A percentile compares a stretch with the other conserved stretches of the same genome.
These are phyloP conservation scores for Grapholita molesta DNA, from an alignment of 1,140 invertebrate species.

Conservation along the genomic window DNA sequence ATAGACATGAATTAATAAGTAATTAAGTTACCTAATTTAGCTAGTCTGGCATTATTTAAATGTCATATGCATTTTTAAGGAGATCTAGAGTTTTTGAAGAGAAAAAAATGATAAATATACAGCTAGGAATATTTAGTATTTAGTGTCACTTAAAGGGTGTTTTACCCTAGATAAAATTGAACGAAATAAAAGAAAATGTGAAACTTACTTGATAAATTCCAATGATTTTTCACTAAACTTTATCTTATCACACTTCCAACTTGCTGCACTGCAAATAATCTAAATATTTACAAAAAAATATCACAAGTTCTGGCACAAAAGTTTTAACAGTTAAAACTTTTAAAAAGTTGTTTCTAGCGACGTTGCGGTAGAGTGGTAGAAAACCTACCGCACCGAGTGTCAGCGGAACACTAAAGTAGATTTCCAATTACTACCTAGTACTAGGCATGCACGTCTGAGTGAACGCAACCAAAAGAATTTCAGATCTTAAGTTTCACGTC, in stretches of 20 bases:
- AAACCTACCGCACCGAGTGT: constrained; percentile 58
- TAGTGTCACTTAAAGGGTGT: not conserved
- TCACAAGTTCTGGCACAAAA: constrained; percentile 5
- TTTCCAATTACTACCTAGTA: not conserved
- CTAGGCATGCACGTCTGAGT: not conserved
- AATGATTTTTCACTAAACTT: not conserved
- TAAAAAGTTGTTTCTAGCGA: not conserved
- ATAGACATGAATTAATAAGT: no score
- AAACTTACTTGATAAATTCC: constrained; percentile 8
- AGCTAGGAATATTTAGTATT: no score
- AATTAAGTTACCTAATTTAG: no score
- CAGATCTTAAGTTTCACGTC: constrained; percentile 2
- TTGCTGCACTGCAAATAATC: not conserved
- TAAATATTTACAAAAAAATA: not conserved
- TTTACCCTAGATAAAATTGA: not conserved
- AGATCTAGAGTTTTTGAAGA: no score
- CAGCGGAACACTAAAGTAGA: constrained; percentile 45
- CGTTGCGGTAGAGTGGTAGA: not conserved
- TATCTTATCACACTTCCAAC: not conserved
- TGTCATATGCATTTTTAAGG: no score
- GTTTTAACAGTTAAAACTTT: not conserved
- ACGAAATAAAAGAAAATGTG: not conserved
- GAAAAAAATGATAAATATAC: no score
- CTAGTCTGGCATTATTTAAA: no score
- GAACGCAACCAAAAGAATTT: not conserved